phyloP scores from a whole-genome alignment of 1,140 invertebrate species.

The Pectinophora gossypiella region DNA sequence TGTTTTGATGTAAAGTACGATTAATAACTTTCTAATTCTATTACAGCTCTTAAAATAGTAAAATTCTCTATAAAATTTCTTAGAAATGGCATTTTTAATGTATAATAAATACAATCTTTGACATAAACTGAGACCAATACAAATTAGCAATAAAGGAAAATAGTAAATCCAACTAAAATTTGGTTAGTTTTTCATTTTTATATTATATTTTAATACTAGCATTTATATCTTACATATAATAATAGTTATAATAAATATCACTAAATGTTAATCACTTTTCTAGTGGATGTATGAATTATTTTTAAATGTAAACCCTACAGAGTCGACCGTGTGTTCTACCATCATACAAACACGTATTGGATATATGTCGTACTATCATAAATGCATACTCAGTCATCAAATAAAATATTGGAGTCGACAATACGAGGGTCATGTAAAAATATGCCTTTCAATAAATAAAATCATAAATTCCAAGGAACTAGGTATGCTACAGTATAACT shows the following conservation, averaged over 20 bases:
- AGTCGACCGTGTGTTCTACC: background rate
- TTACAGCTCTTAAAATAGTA: background rate
- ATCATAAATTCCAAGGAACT: no score
- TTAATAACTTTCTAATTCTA: background rate
- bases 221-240: conserved; percentile 39
- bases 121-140: conserved; percentile 63
- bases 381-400: conserved; percentile 3
- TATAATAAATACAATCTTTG: conserved; percentile 53
- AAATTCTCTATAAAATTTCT: background rate
- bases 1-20: background rate
- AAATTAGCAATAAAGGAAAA: conserved; percentile 31
- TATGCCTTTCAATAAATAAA: no score
- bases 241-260: conserved; percentile 48
- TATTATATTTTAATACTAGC: conserved; percentile 34
- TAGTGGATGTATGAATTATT: conserved; percentile 12
- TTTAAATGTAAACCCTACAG: background rate
- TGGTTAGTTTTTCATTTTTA: conserved; percentile 46
- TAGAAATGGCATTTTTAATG: background rate
- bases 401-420: background rate
- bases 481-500: no score
- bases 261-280: conserved; percentile 37
- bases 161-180: conserved; percentile 52
- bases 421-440: background rate
- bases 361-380: background rate
- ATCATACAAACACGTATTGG: background rate